phyloP scores from a whole-genome alignment of 2,797 vertebrate species.

The Ispidina picta region DNA sequence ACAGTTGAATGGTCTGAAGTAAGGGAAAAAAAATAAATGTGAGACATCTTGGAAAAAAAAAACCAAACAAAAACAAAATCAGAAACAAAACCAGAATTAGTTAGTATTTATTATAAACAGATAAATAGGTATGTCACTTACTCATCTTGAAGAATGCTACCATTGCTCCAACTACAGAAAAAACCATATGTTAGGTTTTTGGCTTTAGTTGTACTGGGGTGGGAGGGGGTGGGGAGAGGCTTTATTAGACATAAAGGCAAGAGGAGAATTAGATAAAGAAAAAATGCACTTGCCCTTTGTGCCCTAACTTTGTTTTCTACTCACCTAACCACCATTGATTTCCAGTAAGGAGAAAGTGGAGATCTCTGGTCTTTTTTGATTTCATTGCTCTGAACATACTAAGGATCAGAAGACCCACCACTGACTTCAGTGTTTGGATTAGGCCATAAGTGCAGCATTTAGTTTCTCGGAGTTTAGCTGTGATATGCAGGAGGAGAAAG shows the following conservation, averaged over 20 bases:
- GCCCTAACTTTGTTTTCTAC: constrained; percentile 21
- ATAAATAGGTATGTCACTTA: neutral
- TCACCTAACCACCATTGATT: neutral
- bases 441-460: neutral
- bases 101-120: neutral
- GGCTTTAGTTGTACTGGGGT: neutral
- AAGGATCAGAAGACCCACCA: neutral
- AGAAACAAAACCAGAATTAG: neutral
- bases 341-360: neutral
- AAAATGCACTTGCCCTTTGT: constrained; percentile 4
- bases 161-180: neutral
- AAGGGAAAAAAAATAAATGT: neutral
- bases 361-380: neutral
- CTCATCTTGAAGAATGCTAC: neutral
- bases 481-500: neutral
- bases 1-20: neutral
- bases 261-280: constrained; percentile 46
- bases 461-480: neutral
- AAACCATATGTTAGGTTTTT: neutral
- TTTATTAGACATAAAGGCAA: constrained; percentile 46
- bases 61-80: no score
- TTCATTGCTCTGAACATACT: neutral
- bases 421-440: neutral
- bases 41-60: no score
- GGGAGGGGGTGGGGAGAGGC: fast-evolving